These are phyloP conservation scores for Centropyge bicolor DNA, from an alignment of 2,797 vertebrate species.

Conservation along the genomic window DNA sequence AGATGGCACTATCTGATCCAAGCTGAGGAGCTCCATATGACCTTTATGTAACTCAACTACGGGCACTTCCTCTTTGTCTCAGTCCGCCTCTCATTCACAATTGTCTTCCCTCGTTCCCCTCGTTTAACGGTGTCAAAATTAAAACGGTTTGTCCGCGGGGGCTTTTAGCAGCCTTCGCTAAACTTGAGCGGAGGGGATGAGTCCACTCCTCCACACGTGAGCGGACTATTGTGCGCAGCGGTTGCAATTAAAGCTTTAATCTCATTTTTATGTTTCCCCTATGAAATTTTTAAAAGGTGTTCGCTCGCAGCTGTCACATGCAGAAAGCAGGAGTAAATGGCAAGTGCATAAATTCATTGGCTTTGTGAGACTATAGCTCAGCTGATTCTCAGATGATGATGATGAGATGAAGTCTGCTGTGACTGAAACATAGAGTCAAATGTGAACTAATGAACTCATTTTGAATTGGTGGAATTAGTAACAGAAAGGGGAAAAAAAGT, in stretches of 20 bases:
- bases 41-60: constrained; percentile 72
- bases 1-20: constrained; percentile 44
- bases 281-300: constrained; percentile 21
- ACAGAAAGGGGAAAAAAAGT: not conserved
- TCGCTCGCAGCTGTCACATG: constrained; percentile 24
- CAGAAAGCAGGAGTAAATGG: not conserved
- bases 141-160: constrained; percentile 7
- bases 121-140: constrained; percentile 39
- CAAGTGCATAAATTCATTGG: constrained; percentile 23
- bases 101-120: constrained; percentile 21
- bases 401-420: not conserved
- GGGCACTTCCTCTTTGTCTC: constrained; percentile 52
- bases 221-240: not conserved
- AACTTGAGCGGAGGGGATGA: constrained; percentile 22
- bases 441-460: not conserved
- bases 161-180: constrained; percentile 22
- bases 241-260: constrained; percentile 21
- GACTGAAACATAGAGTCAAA: not conserved
- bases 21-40: constrained; percentile 65
- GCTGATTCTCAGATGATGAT: not conserved
- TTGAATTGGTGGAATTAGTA: not conserved
- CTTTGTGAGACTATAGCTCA: not conserved
- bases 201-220: not conserved
- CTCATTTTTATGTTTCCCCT: constrained; percentile 3
- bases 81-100: constrained; percentile 43